Evolutionary conservation across 2,797 vertebrate species (phyloP).

Genomic region (Mus minutoides): DNA sequence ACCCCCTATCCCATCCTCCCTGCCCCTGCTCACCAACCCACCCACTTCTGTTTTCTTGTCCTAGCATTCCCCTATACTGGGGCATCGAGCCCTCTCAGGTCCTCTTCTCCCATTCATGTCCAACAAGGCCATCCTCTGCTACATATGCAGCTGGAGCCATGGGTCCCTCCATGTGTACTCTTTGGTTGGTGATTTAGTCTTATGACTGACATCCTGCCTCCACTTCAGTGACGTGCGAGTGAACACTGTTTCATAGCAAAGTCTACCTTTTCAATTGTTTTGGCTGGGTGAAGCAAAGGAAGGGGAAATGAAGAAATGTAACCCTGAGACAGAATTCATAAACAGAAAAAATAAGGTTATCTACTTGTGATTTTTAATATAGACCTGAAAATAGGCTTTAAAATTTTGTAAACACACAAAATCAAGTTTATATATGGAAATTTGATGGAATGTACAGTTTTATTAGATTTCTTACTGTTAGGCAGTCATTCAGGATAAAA

Average conservation of each 20-base stretch:
- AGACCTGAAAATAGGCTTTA: not conserved
- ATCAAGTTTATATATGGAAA: slow-evolving; percentile 35
- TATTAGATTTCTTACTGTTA: slow-evolving; percentile 4
- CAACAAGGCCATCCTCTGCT: too few relatives aligned
- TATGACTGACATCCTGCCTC: not conserved
- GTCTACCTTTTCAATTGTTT: not conserved
- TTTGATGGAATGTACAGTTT: not conserved
- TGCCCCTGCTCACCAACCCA: too few relatives aligned
- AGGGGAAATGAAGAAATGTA: not conserved
- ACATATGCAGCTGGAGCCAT: too few relatives aligned
- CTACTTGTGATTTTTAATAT: slow-evolving; percentile 34
- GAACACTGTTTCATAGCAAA: not conserved
- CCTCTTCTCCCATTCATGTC: too few relatives aligned
- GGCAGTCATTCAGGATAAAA: slow-evolving; percentile 36
- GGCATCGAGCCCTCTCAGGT: too few relatives aligned
- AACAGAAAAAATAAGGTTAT: not conserved
- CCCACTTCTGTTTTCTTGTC: too few relatives aligned
- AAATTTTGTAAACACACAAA: not conserved
- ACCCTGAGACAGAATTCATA: not conserved
- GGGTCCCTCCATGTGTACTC: too few relatives aligned
- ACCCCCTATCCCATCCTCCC: too few relatives aligned
- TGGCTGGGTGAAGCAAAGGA: not conserved
- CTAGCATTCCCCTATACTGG: too few relatives aligned
- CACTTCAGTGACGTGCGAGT: not conserved
- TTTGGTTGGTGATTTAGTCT: too few relatives aligned